phyloP scores from a whole-genome alignment of 2,888 invertebrate genomes.

The Blastobasis lacticolella region DNA sequence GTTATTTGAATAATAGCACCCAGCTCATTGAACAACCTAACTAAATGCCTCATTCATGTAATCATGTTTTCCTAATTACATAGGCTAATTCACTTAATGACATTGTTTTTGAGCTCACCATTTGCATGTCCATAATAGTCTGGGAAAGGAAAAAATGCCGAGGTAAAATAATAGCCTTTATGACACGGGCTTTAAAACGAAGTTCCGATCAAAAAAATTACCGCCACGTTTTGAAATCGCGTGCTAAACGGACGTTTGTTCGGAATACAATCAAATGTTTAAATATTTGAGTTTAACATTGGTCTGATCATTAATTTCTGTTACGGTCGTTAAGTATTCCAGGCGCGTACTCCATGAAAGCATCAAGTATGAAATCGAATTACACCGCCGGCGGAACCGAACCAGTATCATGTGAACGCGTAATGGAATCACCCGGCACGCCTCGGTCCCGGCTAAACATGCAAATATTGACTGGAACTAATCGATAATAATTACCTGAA shows the following conservation, averaged over 20 bases:
- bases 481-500: slow-evolving; percentile 9
- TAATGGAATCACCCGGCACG: slow-evolving; percentile 46
- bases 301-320: slow-evolving; percentile 46
- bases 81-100: no score
- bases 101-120: no score
- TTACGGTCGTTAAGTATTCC: slow-evolving; percentile 49
- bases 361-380: slow-evolving; percentile 47
- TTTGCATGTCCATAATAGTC: no score
- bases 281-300: slow-evolving; percentile 43
- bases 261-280: slow-evolving; percentile 13
- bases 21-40: no score
- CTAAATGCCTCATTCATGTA: no score
- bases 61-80: no score
- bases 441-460: slow-evolving; percentile 24
- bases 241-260: slow-evolving; percentile 1
- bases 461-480: slow-evolving; percentile 39
- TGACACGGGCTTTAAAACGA: no score
- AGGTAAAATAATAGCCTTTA: no score
- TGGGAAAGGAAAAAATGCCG: no score
- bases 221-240: not conserved
- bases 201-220: no score
- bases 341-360: slow-evolving; percentile 46
- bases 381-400: slow-evolving; percentile 39
- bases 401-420: slow-evolving; percentile 43
- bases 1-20: no score